These are phyloP conservation scores for Semnornis frantzii DNA, from an alignment of 2,113 vertebrate genomes.

Conservation along the genomic window DNA sequence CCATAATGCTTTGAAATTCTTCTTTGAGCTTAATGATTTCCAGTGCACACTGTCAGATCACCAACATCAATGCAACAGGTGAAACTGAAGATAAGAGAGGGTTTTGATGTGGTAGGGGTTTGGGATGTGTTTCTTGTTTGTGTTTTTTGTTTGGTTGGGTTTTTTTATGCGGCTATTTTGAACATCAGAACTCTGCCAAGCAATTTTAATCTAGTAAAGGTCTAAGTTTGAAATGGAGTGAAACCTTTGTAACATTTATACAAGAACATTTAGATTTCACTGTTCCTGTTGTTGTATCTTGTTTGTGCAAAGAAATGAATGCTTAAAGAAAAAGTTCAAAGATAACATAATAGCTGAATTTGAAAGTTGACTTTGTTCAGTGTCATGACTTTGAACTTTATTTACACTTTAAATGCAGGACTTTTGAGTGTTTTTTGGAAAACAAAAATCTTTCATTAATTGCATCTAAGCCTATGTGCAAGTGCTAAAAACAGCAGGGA, in stretches of 20 bases:
- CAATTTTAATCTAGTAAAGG: not conserved
- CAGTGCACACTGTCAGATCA: rapidly evolving
- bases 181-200: not conserved
- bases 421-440: not conserved
- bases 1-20: not conserved
- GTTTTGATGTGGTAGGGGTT: not conserved
- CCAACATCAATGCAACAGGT: not conserved
- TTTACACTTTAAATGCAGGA: not conserved
- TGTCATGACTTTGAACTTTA: not conserved
- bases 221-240: not conserved
- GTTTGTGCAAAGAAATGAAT: not conserved
- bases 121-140: not conserved
- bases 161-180: not conserved
- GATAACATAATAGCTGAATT: not conserved
- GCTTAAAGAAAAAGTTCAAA: not conserved
- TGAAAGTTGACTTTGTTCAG: not conserved
- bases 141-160: too few relatives aligned
- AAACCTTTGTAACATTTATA: not conserved
- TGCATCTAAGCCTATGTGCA: not conserved
- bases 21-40: not conserved
- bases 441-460: not conserved
- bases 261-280: not conserved
- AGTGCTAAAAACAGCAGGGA: not conserved
- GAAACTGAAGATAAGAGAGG: not conserved
- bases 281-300: not conserved